Evolutionary conservation across 2,888 invertebrate genomes (phyloP).

Genomic region (Drosophila rellima): DNA sequence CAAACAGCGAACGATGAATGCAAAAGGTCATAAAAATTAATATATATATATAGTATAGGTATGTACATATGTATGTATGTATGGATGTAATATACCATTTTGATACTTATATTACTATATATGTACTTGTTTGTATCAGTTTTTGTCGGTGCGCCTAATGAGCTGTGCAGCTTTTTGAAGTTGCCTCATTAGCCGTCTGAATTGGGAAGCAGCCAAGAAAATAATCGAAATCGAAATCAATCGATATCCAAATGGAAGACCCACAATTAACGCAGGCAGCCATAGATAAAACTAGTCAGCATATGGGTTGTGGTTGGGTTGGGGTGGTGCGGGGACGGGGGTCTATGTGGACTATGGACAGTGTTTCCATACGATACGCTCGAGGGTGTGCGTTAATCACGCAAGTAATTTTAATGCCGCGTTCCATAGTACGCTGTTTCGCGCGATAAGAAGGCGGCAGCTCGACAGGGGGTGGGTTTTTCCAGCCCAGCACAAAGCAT

Average conservation of each 20-base stretch:
- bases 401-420: conserved; percentile 77
- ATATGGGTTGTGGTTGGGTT: neutral
- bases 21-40: conserved; percentile 54
- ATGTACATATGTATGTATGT: conserved; percentile 2
- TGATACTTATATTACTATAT: neutral
- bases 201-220: conserved; percentile 18
- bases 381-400: conserved; percentile 76
- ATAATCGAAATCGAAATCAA: conserved; percentile 44
- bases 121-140: neutral
- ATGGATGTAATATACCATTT: conserved; percentile 3
- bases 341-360: neutral
- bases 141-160: conserved; percentile 54
- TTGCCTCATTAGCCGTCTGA: conserved; percentile 59
- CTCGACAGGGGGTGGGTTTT: conserved; percentile 61
- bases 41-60: conserved; percentile 6
- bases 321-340: no score
- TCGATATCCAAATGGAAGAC: conserved; percentile 76
- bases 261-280: conserved; percentile 78
- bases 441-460: conserved; percentile 57
- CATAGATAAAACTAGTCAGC: conserved; percentile 66
- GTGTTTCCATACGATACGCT: conserved; percentile 44
- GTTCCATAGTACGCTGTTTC: conserved; percentile 31
- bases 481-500: conserved; percentile 60
- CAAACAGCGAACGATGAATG: conserved; percentile 27
- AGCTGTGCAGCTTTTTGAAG: conserved; percentile 71